These are phyloP conservation scores for Marisa cornuarietis DNA, from an alignment of 1,140 invertebrate genomes.

Conservation along the genomic window DNA sequence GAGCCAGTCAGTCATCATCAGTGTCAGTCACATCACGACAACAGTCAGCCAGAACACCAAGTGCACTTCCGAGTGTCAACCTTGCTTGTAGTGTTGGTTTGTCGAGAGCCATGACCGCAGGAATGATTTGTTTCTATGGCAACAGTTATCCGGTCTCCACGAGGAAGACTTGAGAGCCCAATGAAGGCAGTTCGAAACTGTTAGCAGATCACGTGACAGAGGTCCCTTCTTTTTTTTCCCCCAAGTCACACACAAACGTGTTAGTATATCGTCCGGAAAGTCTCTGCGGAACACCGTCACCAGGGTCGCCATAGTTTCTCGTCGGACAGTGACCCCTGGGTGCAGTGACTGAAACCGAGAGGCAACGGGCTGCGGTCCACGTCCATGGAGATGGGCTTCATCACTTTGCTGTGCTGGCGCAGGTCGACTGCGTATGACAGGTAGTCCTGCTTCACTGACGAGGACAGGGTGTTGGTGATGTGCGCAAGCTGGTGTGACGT, in stretches of 20 bases:
- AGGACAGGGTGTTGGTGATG: not conserved
- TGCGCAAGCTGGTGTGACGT: no score
- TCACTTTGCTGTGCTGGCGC: not conserved
- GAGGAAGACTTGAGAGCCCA: not conserved
- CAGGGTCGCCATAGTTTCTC: conserved; percentile 27
- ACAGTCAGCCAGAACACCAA: not conserved
- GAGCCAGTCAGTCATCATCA: not conserved
- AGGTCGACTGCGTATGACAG: not conserved
- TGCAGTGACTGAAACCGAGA: not conserved
- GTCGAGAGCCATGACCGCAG: not conserved
- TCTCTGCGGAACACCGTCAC: not conserved
- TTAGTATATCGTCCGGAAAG: not conserved
- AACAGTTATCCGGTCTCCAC: no score
- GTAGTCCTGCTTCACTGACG: not conserved
- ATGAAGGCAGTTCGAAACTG: not conserved
- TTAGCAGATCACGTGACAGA: not conserved
- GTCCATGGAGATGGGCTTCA: no score
- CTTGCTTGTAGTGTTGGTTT: not conserved
- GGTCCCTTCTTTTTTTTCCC: no score
- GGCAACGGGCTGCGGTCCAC: not conserved
- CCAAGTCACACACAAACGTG: no score
- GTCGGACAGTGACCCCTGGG: conserved; percentile 4
- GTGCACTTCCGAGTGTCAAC: no score
- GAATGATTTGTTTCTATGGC: not conserved
- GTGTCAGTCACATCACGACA: not conserved